A percentile compares a stretch with the other conserved stretches of the same genome.
phyloP scores from a whole-genome alignment of 2,113 vertebrate genomes.

The Phalacrocorax aristotelis region DNA sequence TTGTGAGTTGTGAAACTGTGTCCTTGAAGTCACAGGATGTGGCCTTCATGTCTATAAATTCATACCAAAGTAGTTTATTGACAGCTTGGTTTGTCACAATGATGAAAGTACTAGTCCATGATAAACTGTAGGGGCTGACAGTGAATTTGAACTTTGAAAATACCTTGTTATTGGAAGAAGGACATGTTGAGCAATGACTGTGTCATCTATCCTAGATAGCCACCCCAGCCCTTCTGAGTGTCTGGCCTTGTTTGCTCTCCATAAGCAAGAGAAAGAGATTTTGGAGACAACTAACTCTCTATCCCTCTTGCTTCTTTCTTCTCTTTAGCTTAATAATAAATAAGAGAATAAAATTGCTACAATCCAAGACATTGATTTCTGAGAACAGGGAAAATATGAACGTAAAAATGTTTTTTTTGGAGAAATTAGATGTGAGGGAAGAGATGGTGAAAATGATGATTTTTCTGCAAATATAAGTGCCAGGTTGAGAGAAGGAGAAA shows the following conservation, averaged over 20 bases:
- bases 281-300: background rate
- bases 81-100: background rate
- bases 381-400: background rate
- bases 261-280: background rate
- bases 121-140: background rate
- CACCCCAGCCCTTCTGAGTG: background rate
- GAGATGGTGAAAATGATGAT: background rate
- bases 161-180: background rate
- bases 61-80: background rate
- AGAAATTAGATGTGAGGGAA: background rate
- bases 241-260: background rate
- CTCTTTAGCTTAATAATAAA: background rate
- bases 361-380: background rate
- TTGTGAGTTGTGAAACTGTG: background rate
- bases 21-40: background rate
- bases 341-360: background rate
- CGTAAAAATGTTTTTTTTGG: background rate
- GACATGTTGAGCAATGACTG: background rate
- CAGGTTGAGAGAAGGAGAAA: background rate
- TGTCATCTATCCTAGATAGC: background rate
- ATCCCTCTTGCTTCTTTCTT: background rate
- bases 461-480: background rate
- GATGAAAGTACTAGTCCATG: background rate
- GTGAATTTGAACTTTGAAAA: background rate
- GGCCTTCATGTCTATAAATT: background rate